Percentiles rank a stretch among this genome's conserved stretches.
Evolutionary conservation across 2,113 vertebrate genomes (phyloP).

Genomic region (Parotia lawesii): DNA sequence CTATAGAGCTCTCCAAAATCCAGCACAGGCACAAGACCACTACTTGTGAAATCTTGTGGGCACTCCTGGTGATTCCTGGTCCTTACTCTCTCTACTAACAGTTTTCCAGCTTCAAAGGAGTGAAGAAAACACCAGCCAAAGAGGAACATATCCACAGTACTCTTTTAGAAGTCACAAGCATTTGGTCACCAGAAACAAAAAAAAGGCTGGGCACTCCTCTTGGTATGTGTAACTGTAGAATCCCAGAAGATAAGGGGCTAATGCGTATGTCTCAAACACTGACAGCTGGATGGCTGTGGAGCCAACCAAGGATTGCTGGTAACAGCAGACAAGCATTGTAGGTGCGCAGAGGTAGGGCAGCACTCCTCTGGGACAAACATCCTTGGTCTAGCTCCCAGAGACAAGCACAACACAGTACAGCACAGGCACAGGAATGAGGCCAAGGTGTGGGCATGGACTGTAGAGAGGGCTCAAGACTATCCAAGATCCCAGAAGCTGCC

Average conservation of each 20-base stretch:
- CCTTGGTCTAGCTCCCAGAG: background rate
- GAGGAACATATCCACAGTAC: background rate
- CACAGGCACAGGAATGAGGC: accelerated
- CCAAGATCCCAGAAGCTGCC: background rate
- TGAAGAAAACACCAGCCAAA: background rate
- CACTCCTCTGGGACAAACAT: background rate
- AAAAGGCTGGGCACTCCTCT: background rate
- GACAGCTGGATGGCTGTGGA: background rate
- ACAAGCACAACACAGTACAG: background rate
- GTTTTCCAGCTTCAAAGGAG: background rate
- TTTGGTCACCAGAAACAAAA: background rate
- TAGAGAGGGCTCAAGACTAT: background rate
- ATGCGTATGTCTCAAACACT: background rate
- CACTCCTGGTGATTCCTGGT: background rate
- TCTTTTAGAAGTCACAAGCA: background rate
- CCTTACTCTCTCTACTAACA: background rate
- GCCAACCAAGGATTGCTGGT: background rate
- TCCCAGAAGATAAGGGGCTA: background rate
- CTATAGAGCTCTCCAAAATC: background rate
- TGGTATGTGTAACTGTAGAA: background rate
- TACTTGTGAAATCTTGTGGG: background rate
- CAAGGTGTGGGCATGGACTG: background rate
- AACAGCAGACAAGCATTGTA: background rate
- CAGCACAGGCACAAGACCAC: background rate
- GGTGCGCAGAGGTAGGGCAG: background rate